These are phyloP conservation scores for Lutjanus erythropterus DNA, from an alignment of 2,113 vertebrate genomes.

Conservation along the genomic window DNA sequence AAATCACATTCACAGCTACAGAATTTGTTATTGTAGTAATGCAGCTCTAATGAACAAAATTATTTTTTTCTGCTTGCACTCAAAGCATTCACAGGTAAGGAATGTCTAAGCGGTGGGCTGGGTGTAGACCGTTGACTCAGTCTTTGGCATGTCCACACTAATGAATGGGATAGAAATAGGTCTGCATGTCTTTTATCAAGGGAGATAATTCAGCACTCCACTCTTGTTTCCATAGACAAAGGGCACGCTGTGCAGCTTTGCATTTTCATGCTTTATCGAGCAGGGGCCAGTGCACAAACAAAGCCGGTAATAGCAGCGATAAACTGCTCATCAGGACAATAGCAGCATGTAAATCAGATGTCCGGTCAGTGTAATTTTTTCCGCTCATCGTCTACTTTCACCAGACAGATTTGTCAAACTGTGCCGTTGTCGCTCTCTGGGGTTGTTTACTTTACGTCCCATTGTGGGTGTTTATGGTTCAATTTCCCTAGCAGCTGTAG, in stretches of 20 bases:
- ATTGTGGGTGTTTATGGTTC: conserved; percentile 45
- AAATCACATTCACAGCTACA: not conserved
- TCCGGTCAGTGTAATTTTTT: conserved; percentile 12
- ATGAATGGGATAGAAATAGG: conserved; percentile 69
- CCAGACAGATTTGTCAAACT: conserved; percentile 5
- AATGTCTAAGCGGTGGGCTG: conserved; percentile 39
- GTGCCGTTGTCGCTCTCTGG: not conserved
- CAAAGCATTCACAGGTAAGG: conserved; percentile 45
- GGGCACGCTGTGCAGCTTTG: conserved; percentile 70
- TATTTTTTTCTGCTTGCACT: not conserved
- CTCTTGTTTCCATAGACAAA: conserved; percentile 79
- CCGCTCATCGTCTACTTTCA: conserved; percentile 21
- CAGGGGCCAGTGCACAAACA: conserved; percentile 57
- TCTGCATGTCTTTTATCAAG: conserved; percentile 70
- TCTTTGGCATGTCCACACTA: conserved; percentile 59
- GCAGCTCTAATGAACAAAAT: not conserved
- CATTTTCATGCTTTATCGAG: conserved; percentile 74
- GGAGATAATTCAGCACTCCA: conserved; percentile 72
- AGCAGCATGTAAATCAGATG: conserved; percentile 51
- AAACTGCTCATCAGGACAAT: conserved; percentile 56
- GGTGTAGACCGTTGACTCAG: conserved; percentile 37
- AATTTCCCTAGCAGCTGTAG: conserved; percentile 33
- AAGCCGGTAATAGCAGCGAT: conserved; percentile 43
- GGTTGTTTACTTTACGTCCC: conserved; percentile 23
- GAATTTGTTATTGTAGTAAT: not conserved